These are phyloP conservation scores for Struthio camelus DNA, from an alignment of 2,113 vertebrate species.

Conservation along the genomic window DNA sequence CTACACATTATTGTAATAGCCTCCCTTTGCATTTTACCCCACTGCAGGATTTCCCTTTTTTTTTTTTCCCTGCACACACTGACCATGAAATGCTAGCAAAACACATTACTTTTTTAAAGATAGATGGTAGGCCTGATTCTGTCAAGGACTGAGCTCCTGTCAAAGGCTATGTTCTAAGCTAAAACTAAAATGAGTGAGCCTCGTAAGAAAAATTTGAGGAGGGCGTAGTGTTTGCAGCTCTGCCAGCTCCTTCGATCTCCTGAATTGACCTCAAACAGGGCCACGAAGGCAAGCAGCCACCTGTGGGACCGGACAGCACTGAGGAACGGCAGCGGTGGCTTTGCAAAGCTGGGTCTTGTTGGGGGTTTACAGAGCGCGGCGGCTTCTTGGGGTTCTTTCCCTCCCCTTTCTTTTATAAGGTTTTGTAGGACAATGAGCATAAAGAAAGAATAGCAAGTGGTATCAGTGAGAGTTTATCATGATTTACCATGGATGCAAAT, in stretches of 20 bases:
- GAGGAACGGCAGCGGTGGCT: background rate
- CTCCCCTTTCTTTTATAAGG: accelerated
- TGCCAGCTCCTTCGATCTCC: background rate
- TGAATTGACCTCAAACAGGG: background rate
- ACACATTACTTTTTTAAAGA: background rate
- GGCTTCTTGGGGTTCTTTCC: background rate
- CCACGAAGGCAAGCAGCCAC: background rate
- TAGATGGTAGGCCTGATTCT: background rate
- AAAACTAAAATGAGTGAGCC: background rate
- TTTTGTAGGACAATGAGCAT: background rate
- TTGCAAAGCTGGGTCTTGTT: background rate
- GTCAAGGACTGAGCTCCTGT: background rate
- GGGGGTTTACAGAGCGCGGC: background rate
- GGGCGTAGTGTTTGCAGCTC: background rate
- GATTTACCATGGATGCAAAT: conserved; percentile 53
- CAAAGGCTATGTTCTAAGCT: background rate
- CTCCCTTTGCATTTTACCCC: background rate
- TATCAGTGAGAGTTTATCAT: conserved; percentile 10
- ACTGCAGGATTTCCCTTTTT: conserved; percentile 3
- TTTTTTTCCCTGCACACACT: background rate
- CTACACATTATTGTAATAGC: background rate
- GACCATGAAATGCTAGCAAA: background rate
- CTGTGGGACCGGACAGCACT: background rate
- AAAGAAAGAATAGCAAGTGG: background rate
- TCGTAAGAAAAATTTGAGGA: background rate